Evolutionary conservation across 2,888 invertebrate genomes (phyloP).

Genomic region (Antitype chi): DNA sequence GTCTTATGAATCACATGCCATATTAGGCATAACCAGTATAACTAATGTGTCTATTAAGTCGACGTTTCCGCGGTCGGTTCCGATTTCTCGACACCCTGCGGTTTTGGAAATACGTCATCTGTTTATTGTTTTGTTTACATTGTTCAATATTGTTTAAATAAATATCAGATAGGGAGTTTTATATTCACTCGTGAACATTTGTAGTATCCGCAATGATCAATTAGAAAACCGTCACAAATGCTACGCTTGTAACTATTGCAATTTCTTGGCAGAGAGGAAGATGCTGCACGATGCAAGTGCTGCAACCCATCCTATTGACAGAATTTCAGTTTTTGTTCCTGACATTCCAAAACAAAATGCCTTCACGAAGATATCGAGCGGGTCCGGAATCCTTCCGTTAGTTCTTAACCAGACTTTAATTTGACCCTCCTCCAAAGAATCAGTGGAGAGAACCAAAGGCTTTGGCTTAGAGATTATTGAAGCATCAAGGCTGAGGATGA

Average conservation of each 20-base stretch:
- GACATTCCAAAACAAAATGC: neutral
- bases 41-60: constrained; percentile 52
- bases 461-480: neutral
- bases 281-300: neutral
- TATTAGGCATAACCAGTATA: constrained; percentile 42
- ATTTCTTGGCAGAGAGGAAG: neutral
- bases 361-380: too few species aligned
- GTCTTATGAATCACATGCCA: constrained; percentile 56
- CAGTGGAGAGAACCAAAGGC: neutral
- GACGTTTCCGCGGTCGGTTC: constrained; percentile 51
- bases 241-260: neutral
- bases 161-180: neutral
- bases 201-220: neutral
- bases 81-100: constrained; percentile 46
- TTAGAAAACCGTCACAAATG: neutral
- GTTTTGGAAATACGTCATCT: constrained; percentile 39
- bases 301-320: neutral
- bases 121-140: constrained; percentile 33
- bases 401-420: neutral
- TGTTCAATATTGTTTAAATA: constrained; percentile 18
- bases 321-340: neutral
- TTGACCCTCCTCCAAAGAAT: neutral
- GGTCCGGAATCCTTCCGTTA: neutral
- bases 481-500: neutral
- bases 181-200: neutral